Evolutionary conservation across 2,888 invertebrate species (phyloP).

Genomic region (Pheosia gnoma): DNA sequence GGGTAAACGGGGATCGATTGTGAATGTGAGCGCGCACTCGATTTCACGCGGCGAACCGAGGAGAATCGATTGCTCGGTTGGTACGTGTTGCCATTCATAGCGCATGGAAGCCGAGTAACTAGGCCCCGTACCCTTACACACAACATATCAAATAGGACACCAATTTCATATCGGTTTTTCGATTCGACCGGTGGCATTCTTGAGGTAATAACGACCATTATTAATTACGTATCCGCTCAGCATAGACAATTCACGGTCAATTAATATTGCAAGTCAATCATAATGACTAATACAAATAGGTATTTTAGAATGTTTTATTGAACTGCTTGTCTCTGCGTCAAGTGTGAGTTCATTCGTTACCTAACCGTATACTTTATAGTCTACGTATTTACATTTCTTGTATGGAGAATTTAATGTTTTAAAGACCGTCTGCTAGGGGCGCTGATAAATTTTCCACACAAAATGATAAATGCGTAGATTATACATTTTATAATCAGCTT

Average conservation of each 20-base stretch:
- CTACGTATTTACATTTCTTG: too few relatives aligned
- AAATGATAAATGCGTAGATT: too few relatives aligned
- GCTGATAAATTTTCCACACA: too few relatives aligned
- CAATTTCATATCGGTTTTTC: slow-evolving; percentile 18
- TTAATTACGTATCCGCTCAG: slow-evolving; percentile 13
- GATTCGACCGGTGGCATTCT: slow-evolving; percentile 17
- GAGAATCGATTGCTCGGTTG: slow-evolving; percentile 70
- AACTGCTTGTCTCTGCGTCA: too few relatives aligned
- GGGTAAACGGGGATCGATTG: slow-evolving; percentile 66
- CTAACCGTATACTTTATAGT: too few relatives aligned
- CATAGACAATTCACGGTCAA: slow-evolving; percentile 15
- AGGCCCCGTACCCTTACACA: slow-evolving; percentile 20
- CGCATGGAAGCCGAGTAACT: slow-evolving; percentile 48
- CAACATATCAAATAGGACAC: slow-evolving; percentile 25
- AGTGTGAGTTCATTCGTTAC: too few relatives aligned
- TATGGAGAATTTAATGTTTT: too few relatives aligned
- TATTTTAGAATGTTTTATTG: background rate
- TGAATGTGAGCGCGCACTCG: slow-evolving; percentile 67
- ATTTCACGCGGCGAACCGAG: slow-evolving; percentile 77
- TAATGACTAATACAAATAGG: background rate
- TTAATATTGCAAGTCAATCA: slow-evolving; percentile 13
- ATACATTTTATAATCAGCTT: too few relatives aligned
- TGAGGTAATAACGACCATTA: slow-evolving; percentile 16
- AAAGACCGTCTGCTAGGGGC: too few relatives aligned
- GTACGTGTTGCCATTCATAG: slow-evolving; percentile 60